Base-by-base conservation (phyloP, 2,888 invertebrate genomes). In the Aspidiotus destructor region DNA sequence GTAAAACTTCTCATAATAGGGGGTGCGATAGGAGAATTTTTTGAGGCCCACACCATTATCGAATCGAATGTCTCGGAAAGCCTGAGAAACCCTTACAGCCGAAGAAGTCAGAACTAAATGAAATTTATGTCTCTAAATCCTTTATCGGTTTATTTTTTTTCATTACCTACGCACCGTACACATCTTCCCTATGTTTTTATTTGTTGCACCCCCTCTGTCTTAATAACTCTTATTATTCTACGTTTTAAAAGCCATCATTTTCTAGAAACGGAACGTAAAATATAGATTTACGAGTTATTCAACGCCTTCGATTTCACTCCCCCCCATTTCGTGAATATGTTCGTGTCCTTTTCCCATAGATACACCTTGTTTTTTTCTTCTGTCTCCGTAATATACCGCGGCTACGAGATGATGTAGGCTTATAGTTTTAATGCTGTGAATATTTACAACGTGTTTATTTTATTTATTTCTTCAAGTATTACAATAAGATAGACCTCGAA, bases 391-490 rank as follows among this genome's bases (percentile, higher is more conserved):
- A n/a, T 48, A 6, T 48, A 48, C 48, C 48, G 48, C n/a, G 48
- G 10, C 48, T 48, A 11, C 6, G 11, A 13, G 48, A 48, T 48
- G 48, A n/a, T 48, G 48, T 48, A n/a, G 17, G 41, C 53, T 41
- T 64, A 41, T 42, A 41, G 55, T 64, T 55, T 41, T 44, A 64
- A 41, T 55, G 41, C 41, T 44, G 41, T 41, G 53, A 48, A 64
- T 55, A 64, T 64, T 64, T 64, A 64, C 55, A 55, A 55, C 55
- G 64, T 64, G 64, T 64, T 64, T 64, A 64, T 64, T 64, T 64
- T 64, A 64, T 64, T 64, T 17, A 55, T 55, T 55, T 55, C 17
- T 17, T 3, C 2, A 48, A 11, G 48, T 11, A 48, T n/a, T 3
- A 48, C 28, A 28, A 28, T 28, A 28, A 28, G 28, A 28, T 28